Conservation (phyloP, 2,113 vertebrate genomes). For the Todiramphus chloris region DNA sequence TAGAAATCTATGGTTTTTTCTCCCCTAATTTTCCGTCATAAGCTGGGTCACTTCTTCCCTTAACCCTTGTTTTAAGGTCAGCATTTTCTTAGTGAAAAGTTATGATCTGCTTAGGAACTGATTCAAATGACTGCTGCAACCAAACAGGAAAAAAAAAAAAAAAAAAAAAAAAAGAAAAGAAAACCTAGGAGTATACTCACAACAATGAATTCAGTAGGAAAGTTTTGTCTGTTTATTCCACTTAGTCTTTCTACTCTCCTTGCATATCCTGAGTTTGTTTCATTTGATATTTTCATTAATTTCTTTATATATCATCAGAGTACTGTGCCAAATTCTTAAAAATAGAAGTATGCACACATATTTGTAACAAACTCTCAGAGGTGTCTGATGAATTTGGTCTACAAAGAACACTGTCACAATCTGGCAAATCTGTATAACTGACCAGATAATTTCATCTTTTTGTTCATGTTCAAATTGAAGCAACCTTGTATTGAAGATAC, state of each 20-base stretch:
- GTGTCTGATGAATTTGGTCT: neutral
- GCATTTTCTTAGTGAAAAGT: neutral
- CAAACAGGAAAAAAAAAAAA: neutral
- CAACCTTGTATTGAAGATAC: neutral
- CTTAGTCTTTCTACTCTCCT: neutral
- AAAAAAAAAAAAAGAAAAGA: too few species aligned
- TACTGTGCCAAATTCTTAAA: accelerated
- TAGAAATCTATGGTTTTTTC: neutral
- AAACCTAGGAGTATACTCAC: neutral
- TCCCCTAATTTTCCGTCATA: neutral
- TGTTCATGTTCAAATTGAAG: neutral
- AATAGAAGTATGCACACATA: neutral
- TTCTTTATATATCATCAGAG: neutral
- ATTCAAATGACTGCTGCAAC: neutral
- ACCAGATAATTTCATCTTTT: accelerated
- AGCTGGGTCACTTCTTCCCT: neutral
- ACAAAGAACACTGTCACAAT: neutral
- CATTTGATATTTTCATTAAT: neutral
- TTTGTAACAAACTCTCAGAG: neutral
- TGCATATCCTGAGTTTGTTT: neutral
- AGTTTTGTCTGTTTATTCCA: neutral
- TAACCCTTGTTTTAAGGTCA: neutral
- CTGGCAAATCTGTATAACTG: neutral
- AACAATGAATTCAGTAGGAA: neutral
- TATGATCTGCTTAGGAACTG: neutral